Percentiles rank a stretch among this genome's conserved stretches.
Evolutionary conservation across 2,888 invertebrate species (phyloP).

Genomic region (Conchocele bisecta): DNA sequence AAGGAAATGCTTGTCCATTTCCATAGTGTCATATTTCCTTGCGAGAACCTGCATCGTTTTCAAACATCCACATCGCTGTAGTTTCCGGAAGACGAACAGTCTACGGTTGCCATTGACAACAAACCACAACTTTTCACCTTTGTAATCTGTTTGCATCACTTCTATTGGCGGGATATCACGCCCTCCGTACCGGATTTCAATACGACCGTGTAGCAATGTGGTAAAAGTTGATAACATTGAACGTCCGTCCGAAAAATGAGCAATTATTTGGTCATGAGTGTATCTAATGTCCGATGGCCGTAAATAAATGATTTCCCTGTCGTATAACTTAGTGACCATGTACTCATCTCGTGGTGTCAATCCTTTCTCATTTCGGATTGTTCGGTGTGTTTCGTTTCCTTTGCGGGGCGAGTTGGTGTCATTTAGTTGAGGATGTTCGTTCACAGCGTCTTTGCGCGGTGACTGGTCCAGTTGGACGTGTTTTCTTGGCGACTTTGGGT

Average conservation of each 20-base stretch:
- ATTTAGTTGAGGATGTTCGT: background rate
- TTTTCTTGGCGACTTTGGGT: background rate
- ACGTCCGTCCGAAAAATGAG: constrained; percentile 53
- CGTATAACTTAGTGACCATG: constrained; percentile 55
- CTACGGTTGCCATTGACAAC: constrained; percentile 60
- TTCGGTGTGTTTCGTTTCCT: too few species aligned
- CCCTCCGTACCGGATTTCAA: constrained; percentile 49
- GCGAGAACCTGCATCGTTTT: constrained; percentile 54
- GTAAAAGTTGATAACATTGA: constrained; percentile 51
- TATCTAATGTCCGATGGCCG: constrained; percentile 54
- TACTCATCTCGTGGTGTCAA: constrained; percentile 53
- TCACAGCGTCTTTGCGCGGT: constrained; percentile 2
- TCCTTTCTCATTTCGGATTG: constrained; percentile 42
- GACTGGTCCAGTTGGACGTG: background rate
- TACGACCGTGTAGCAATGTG: constrained; percentile 38
- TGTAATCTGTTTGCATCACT: constrained; percentile 51
- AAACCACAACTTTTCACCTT: constrained; percentile 36
- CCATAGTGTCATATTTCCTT: constrained; percentile 53
- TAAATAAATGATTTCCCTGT: constrained; percentile 46
- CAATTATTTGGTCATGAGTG: constrained; percentile 54
- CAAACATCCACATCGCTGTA: constrained; percentile 52
- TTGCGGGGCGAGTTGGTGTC: too few species aligned
- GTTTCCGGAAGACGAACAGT: constrained; percentile 43
- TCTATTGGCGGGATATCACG: constrained; percentile 52
- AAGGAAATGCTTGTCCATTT: constrained; percentile 60